Evolutionary conservation across 2,113 vertebrate species (phyloP).

Genomic region (Cyprinodon brontotheroides): DNA sequence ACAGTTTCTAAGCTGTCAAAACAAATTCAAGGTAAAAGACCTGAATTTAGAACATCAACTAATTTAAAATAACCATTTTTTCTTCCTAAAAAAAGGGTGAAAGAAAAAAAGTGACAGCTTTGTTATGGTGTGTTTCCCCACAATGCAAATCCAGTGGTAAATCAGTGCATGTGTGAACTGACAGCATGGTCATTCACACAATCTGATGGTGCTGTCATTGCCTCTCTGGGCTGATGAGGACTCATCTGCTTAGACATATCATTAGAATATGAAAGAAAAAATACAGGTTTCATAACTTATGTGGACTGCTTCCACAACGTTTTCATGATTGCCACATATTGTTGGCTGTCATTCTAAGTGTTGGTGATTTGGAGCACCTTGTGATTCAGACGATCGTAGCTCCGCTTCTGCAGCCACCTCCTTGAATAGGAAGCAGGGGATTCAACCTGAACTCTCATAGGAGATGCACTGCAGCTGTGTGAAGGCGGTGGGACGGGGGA

Average conservation of each 20-base stretch:
- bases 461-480: conserved; percentile 58
- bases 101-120: conserved; percentile 6
- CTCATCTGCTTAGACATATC: conserved; percentile 34
- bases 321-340: conserved; percentile 71
- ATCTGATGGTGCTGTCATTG: conserved; percentile 64
- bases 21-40: conserved; percentile 3
- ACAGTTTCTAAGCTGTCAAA: background rate
- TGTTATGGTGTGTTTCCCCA: conserved; percentile 24
- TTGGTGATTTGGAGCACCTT: conserved; percentile 39
- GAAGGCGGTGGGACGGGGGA: conserved; percentile 26
- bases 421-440: conserved; percentile 55
- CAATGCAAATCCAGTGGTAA: conserved; percentile 48
- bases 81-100: background rate
- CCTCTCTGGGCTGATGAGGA: conserved; percentile 51
- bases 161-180: conserved; percentile 61
- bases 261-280: conserved; percentile 71
- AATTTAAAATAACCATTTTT: conserved; percentile 7
- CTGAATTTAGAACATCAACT: background rate
- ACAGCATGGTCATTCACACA: conserved; percentile 49
- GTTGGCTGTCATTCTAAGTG: conserved; percentile 41
- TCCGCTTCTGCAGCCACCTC: conserved; percentile 53
- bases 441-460: conserved; percentile 79
- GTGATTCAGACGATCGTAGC: conserved; percentile 53
- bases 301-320: conserved; percentile 50
- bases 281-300: conserved; percentile 60